A percentile compares a stretch with the other conserved stretches of the same genome.
phyloP scores from a whole-genome alignment of 1,140 invertebrate species.

The Bombus sylvicola region DNA sequence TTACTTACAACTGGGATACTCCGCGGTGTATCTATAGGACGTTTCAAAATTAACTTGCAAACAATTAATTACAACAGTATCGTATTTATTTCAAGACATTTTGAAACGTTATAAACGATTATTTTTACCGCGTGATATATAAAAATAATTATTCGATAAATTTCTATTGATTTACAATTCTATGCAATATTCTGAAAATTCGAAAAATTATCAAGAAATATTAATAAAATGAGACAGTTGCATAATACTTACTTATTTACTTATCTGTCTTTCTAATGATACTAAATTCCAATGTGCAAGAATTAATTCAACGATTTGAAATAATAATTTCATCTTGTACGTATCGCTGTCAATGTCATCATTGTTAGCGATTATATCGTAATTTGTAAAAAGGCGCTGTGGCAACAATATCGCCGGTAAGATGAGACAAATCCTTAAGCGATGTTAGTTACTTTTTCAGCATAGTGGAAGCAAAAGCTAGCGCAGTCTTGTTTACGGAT shows the following conservation, averaged over 20 bases:
- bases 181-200: neutral
- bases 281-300: neutral
- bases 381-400: no score
- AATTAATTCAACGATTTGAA: neutral
- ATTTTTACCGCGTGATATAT: no score
- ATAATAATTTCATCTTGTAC: neutral
- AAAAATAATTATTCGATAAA: neutral
- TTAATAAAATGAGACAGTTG: neutral
- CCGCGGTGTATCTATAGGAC: slow-evolving; percentile 51
- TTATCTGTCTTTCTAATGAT: neutral
- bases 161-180: no score
- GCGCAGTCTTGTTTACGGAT: slow-evolving; percentile 61
- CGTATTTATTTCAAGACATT: neutral
- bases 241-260: neutral
- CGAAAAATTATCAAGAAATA: neutral
- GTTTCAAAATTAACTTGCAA: slow-evolving; percentile 62
- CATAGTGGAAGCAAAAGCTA: slow-evolving; percentile 18
- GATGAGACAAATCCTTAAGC: neutral
- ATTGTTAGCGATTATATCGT: neutral
- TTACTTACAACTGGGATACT: slow-evolving; percentile 63
- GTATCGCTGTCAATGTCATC: no score
- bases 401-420: neutral
- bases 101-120: neutral
- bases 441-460: slow-evolving; percentile 41
- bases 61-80: slow-evolving; percentile 55